These are phyloP conservation scores for Philopotamus ludificatus DNA, from an alignment of 1,140 invertebrate genomes.

Conservation along the genomic window DNA sequence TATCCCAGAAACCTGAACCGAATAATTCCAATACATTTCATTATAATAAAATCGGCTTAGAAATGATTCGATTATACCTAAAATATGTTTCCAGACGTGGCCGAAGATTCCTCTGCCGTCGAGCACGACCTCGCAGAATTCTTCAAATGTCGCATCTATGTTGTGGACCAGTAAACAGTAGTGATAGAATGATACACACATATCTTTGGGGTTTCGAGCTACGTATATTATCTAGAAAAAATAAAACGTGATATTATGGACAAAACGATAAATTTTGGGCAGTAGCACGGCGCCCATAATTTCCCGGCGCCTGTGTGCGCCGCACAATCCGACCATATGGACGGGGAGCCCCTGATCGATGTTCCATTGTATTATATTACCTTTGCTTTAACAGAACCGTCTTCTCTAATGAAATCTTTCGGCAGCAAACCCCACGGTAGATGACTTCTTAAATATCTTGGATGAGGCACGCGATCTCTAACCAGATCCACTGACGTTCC, in stretches of 20 bases:
- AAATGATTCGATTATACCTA: constrained; percentile 49
- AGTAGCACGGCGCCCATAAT: neutral
- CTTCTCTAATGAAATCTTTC: constrained; percentile 62
- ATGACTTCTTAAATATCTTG: constrained; percentile 79
- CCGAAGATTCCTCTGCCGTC: constrained; percentile 67
- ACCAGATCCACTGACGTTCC: constrained; percentile 70
- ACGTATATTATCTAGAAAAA: constrained; percentile 81
- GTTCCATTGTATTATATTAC: constrained; percentile 48
- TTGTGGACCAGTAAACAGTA: constrained; percentile 74
- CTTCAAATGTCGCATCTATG: constrained; percentile 71
- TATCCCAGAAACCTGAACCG: constrained; percentile 63
- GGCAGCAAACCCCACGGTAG: constrained; percentile 74
- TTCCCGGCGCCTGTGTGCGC: no score
- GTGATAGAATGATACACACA: constrained; percentile 89
- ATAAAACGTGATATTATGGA: constrained; percentile 11
- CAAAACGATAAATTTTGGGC: neutral
- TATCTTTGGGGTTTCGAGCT: constrained; percentile 90
- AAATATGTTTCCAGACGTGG: constrained; percentile 70
- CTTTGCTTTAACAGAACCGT: constrained; percentile 71
- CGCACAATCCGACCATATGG: no score
- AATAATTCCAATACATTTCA: constrained; percentile 34
- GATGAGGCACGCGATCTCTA: constrained; percentile 61
- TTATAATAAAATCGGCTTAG: neutral
- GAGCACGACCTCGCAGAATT: constrained; percentile 78
- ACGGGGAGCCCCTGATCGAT: no score